Percentiles rank a stretch among this genome's conserved stretches.
These are phyloP conservation scores for Hephaestus fuliginosus DNA, from an alignment of 2,797 vertebrate species.

Conservation along the genomic window DNA sequence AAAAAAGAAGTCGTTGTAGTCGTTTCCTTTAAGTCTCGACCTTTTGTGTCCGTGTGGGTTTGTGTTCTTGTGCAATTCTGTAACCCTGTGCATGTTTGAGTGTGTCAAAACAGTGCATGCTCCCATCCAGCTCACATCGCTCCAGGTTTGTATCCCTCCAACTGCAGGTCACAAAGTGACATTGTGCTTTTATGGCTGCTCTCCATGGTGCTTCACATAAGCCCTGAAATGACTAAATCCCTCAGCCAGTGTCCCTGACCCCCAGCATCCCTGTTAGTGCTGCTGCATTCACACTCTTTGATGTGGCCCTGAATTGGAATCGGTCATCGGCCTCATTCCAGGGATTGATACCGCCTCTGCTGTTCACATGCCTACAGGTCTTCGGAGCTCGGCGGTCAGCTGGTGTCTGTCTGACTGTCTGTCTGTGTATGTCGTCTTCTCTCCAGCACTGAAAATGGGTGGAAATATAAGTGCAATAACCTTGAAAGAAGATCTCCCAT, in stretches of 20 bases:
- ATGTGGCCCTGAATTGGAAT: slow-evolving; percentile 83
- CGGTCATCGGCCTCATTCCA: slow-evolving; percentile 82
- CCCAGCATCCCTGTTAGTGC: slow-evolving; percentile 82
- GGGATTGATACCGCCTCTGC: slow-evolving; percentile 80
- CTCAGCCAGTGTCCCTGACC: slow-evolving; percentile 84
- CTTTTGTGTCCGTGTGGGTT: slow-evolving; percentile 39
- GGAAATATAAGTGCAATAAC: slow-evolving; percentile 67
- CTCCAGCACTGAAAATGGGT: slow-evolving; percentile 48
- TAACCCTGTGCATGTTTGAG: slow-evolving; percentile 61
- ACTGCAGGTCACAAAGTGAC: slow-evolving; percentile 83
- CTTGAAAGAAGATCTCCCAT: slow-evolving; percentile 62
- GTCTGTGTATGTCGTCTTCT: slow-evolving; percentile 52
- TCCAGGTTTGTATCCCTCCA: slow-evolving; percentile 72
- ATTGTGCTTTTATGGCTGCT: slow-evolving; percentile 85
- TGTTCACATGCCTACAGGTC: slow-evolving; percentile 80
- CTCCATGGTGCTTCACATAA: slow-evolving; percentile 85
- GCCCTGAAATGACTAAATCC: slow-evolving; percentile 86
- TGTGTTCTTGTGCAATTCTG: slow-evolving; percentile 39
- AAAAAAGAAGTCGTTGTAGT: slow-evolving; percentile 1
- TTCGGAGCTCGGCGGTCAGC: slow-evolving; percentile 57
- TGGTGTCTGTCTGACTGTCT: slow-evolving; percentile 65
- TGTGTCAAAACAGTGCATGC: slow-evolving; percentile 69
- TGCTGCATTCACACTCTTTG: slow-evolving; percentile 85
- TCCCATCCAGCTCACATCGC: slow-evolving; percentile 68
- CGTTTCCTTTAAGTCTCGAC: slow-evolving; percentile 37